Evolutionary conservation across 2,888 invertebrate genomes (phyloP), one percentile per base, ranked within the genome.

Genomic region (Pyrrhosoma nymphula): DNA sequence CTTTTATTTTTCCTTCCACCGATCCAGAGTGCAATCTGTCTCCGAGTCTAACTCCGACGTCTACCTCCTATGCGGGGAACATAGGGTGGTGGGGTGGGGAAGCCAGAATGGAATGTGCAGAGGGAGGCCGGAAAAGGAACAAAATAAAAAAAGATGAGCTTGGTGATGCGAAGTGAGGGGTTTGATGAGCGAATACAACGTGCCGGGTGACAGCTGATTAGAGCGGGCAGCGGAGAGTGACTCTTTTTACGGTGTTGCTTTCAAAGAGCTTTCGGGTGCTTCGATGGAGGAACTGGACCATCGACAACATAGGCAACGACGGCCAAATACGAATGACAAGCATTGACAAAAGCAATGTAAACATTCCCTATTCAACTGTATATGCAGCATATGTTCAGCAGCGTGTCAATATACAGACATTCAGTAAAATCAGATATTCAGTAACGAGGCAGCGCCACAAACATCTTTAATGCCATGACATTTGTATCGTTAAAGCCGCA

Each of bases 51-150:
- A 30, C 30, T 82, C 82, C 82, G 93, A 12, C 39, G 69, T 47
- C 89, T 89, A 93, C 93, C 69, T 93, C 69, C 93, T 93, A n/a
- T n/a, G 69, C 56, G 90, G 30, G 60, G 63, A 91, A 93, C 93
- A 93, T 75, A 47, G 63, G 63, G 93, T 6, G 35, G 93, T 2
- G 35, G 69, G 93, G 47, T 56, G 89, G 55, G 56, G 55, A 89
- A 93, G 93, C 93, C 93, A 93, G 12, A 69, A 69, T 14, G 93
- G 93, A 55, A 93, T 47, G 69, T 69, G 93, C 93, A 47, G 93
- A 26, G 47, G 47, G 35, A 82, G 30, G 69, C 93, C 93, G 93
- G 93, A 75, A 93, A 93, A 93, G 55, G 93, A 75, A 93, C 47
- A 39, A 47, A 75, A 47, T 16, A 30, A 82, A 82, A 69, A 82